Evolutionary conservation across 2,888 invertebrate genomes (phyloP).

Genomic region (Drosophila mettleri): DNA sequence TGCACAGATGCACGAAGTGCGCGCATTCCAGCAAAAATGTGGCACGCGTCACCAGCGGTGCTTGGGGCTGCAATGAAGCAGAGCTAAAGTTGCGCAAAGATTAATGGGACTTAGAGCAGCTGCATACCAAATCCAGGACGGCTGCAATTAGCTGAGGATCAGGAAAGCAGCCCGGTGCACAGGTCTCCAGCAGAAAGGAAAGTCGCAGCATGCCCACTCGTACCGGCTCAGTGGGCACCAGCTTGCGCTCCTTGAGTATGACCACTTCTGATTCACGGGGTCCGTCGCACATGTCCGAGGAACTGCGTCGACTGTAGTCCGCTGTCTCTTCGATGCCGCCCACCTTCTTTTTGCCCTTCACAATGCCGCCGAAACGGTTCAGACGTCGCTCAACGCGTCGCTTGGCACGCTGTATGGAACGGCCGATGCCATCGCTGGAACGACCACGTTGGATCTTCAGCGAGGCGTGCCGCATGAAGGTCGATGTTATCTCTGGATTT

Average conservation of each 20-base stretch:
- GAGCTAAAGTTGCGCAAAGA: not conserved
- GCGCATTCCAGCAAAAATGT: conserved; percentile 97
- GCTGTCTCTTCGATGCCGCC: conserved; percentile 94
- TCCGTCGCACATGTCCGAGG: conserved; percentile 92
- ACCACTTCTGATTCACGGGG: conserved; percentile 95
- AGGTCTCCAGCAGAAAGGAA: conserved; percentile 96
- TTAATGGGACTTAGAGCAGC: too few relatives aligned
- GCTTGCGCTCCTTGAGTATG: conserved; percentile 93
- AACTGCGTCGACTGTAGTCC: conserved; percentile 92
- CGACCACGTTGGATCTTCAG: conserved; percentile 84
- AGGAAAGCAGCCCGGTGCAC: conserved; percentile 97
- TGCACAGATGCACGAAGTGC: conserved; percentile 98
- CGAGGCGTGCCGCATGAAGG: conserved; percentile 86
- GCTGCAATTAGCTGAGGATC: conserved; percentile 98
- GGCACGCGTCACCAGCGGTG: conserved; percentile 96
- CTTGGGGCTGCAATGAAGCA: conserved; percentile 89
- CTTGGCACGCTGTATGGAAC: conserved; percentile 92
- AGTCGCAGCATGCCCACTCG: conserved; percentile 96
- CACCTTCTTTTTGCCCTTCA: conserved; percentile 94
- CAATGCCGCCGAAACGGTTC: conserved; percentile 92
- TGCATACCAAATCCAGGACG: conserved; percentile 94
- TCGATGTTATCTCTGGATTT: conserved; percentile 87
- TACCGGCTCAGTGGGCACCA: conserved; percentile 92
- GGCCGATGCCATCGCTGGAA: conserved; percentile 86
- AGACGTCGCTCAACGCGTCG: conserved; percentile 95